Evolutionary conservation across 2,888 invertebrate genomes (phyloP).

Genomic region (Nycteola revayana): DNA sequence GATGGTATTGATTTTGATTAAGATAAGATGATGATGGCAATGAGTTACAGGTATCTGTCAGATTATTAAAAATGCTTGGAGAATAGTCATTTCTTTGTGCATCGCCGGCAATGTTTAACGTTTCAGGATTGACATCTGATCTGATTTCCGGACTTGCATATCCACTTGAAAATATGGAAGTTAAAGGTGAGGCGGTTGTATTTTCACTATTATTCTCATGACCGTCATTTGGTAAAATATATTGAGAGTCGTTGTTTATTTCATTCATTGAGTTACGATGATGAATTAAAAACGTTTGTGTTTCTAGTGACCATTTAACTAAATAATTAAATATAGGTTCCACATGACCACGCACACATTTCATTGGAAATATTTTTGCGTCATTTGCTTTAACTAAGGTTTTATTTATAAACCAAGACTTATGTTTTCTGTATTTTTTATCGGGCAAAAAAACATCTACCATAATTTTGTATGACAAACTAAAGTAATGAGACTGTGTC

Average conservation of each 20-base stretch:
- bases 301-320: slow-evolving; percentile 42
- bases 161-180: not conserved
- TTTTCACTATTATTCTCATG: too few species aligned
- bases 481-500: slow-evolving; percentile 36
- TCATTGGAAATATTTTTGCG: slow-evolving; percentile 10
- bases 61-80: not conserved
- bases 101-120: not conserved
- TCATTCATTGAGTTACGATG: too few species aligned
- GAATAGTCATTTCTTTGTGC: not conserved
- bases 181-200: not conserved
- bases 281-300: too few species aligned
- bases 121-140: not conserved
- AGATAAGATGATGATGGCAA: too few species aligned
- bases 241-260: too few species aligned
- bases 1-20: too few species aligned
- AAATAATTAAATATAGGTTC: slow-evolving; percentile 35
- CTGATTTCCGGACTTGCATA: not conserved
- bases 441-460: slow-evolving; percentile 39
- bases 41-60: not conserved
- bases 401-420: slow-evolving; percentile 33
- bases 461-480: slow-evolving; percentile 37
- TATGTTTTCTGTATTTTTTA: slow-evolving; percentile 35
- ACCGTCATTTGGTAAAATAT: too few species aligned
- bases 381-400: slow-evolving; percentile 28
- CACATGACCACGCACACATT: slow-evolving; percentile 18